Percentiles rank a stretch among this genome's conserved stretches.
phyloP scores from a whole-genome alignment of 2,888 invertebrate genomes.

The Alitta virens region DNA sequence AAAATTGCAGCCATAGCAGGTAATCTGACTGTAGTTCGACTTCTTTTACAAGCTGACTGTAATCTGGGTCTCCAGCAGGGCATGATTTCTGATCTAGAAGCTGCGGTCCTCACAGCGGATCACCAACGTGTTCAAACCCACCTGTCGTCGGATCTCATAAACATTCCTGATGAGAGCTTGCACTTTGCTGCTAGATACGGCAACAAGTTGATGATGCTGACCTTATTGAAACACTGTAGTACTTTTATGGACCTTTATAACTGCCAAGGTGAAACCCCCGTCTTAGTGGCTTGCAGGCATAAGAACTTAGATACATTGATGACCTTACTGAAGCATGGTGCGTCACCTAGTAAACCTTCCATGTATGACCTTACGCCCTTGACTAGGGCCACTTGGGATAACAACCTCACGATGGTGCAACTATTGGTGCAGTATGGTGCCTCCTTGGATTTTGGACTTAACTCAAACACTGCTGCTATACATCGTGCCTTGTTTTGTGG shows the following conservation, averaged over 20 bases:
- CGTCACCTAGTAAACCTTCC: not conserved
- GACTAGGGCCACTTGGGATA: not conserved
- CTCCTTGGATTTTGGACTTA: not conserved
- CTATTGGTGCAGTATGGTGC: not conserved
- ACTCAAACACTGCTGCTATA: not conserved
- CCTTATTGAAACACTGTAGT: not conserved
- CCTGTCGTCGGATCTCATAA: not conserved
- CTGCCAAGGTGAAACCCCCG: not conserved
- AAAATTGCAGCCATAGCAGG: not conserved
- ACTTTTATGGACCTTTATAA: not conserved
- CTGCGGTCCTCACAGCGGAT: not conserved
- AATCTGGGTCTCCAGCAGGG: not conserved
- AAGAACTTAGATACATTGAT: not conserved
- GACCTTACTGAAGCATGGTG: not conserved
- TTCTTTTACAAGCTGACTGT: not conserved
- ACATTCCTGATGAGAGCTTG: not conserved
- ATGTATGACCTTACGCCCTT: not conserved
- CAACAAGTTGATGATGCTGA: not conserved
- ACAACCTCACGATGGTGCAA: not conserved
- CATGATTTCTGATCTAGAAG: not conserved
- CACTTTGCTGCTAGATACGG: conserved; percentile 6
- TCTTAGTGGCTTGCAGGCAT: not conserved
- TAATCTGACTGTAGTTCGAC: not conserved
- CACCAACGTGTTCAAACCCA: not conserved
- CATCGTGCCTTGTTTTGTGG: not conserved